These are phyloP conservation scores for Diaprepes abbreviatus DNA, from an alignment of 2,888 invertebrate species.

Conservation along the genomic window DNA sequence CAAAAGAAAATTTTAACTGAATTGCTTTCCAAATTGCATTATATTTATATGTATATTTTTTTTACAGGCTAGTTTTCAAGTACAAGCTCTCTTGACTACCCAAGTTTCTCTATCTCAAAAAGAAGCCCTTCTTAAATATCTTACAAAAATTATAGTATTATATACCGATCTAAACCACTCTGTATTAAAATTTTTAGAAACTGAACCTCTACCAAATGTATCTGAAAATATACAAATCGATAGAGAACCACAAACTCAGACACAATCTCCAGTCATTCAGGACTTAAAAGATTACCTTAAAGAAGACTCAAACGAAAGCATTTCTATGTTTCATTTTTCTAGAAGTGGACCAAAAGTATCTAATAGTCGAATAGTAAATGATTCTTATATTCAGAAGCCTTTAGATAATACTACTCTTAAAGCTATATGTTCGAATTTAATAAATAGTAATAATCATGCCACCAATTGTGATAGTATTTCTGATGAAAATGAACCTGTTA, in stretches of 20 bases:
- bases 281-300: not conserved
- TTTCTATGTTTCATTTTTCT: slow-evolving; percentile 1
- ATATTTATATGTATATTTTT: not conserved
- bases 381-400: slow-evolving; percentile 21
- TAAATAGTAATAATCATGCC: not conserved
- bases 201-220: not conserved
- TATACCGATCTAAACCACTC: slow-evolving; percentile 25
- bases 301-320: not conserved
- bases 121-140: slow-evolving; percentile 23
- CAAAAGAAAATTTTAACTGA: no score
- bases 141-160: slow-evolving; percentile 16
- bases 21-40: no score
- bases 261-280: not conserved
- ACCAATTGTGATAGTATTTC: not conserved
- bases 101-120: slow-evolving; percentile 20
- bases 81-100: not conserved
- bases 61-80: slow-evolving; percentile 15
- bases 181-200: slow-evolving; percentile 28
- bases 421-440: slow-evolving; percentile 15
- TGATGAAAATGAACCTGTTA: not conserved
- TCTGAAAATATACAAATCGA: not conserved
- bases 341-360: slow-evolving; percentile 16
- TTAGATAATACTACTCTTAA: slow-evolving; percentile 28
- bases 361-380: slow-evolving; percentile 23
- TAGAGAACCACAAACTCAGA: not conserved